Percentiles rank a stretch among this genome's conserved stretches.
Conservation (phyloP, 2,888 invertebrate species). For the Kryphioiulus occultus region DNA sequence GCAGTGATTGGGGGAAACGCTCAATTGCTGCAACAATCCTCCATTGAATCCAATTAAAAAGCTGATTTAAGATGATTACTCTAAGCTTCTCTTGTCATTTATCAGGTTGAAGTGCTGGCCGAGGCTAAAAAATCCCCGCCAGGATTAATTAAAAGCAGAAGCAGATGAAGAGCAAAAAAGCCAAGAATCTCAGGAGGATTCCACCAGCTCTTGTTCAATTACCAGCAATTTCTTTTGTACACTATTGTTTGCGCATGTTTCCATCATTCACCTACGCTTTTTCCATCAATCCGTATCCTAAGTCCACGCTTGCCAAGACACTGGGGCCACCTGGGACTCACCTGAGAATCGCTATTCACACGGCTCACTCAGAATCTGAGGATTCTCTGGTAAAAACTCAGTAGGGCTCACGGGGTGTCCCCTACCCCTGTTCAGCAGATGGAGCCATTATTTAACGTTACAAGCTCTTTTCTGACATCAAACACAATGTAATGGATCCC, state of each 20-base stretch:
- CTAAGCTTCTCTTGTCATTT: slow-evolving; percentile 7
- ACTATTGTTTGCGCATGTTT: background rate
- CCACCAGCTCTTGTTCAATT: background rate
- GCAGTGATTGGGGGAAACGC: background rate
- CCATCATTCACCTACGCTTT: background rate
- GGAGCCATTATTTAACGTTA: background rate
- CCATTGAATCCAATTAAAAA: slow-evolving; percentile 38
- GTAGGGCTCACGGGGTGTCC: background rate
- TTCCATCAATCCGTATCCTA: background rate
- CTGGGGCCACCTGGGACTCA: background rate
- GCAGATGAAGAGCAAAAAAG: slow-evolving; percentile 17
- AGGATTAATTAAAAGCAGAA: slow-evolving; percentile 36
- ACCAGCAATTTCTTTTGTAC: background rate
- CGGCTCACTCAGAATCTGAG: background rate
- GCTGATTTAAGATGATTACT: slow-evolving; percentile 36
- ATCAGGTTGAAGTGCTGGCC: slow-evolving; percentile 30
- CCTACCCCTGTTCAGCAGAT: background rate
- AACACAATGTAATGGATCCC: slow-evolving; percentile 1
- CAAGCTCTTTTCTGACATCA: background rate
- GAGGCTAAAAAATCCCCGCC: background rate
- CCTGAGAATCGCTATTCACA: background rate
- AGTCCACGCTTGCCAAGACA: background rate
- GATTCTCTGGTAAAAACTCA: background rate
- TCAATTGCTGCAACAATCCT: background rate
- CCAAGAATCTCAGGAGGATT: background rate